These are phyloP conservation scores for Poecilia gillii DNA, from an alignment of 2,797 vertebrate genomes.

Conservation along the genomic window DNA sequence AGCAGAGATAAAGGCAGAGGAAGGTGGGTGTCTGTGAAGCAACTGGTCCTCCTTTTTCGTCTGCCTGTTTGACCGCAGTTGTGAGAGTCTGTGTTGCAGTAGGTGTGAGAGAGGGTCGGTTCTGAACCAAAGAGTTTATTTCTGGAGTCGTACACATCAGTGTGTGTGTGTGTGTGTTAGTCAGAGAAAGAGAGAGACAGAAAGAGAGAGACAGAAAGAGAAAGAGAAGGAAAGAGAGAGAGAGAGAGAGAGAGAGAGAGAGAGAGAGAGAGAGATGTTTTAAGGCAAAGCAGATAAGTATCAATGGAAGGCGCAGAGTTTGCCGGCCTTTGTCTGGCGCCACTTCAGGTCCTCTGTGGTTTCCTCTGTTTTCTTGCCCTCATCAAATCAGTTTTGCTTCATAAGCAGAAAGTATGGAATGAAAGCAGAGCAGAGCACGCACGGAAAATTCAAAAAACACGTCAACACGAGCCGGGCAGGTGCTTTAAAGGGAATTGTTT, in stretches of 20 bases:
- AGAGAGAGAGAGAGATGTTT: slow-evolving; percentile 47
- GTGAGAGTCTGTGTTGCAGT: slow-evolving; percentile 57
- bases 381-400: slow-evolving; percentile 77
- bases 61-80: slow-evolving; percentile 70
- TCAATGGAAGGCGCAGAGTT: slow-evolving; percentile 76
- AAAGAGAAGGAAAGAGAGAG: background rate
- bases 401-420: slow-evolving; percentile 73
- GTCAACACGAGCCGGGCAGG: slow-evolving; percentile 31
- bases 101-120: slow-evolving; percentile 51
- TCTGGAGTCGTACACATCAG: slow-evolving; percentile 49
- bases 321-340: slow-evolving; percentile 68
- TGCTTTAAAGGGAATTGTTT: slow-evolving; percentile 1
- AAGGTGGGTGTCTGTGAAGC: slow-evolving; percentile 73
- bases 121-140: slow-evolving; percentile 65
- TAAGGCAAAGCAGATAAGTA: slow-evolving; percentile 78
- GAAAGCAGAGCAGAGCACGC: slow-evolving; percentile 55
- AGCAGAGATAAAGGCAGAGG: slow-evolving; percentile 52
- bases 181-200: background rate
- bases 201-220: background rate
- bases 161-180: slow-evolving; percentile 29
- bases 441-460: slow-evolving; percentile 61
- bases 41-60: slow-evolving; percentile 49
- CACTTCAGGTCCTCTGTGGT: slow-evolving; percentile 78
- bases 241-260: background rate
- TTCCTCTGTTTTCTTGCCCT: slow-evolving; percentile 74